These are phyloP conservation scores for Laupala kohalensis DNA, from an alignment of 1,140 invertebrate genomes.

Conservation along the genomic window DNA sequence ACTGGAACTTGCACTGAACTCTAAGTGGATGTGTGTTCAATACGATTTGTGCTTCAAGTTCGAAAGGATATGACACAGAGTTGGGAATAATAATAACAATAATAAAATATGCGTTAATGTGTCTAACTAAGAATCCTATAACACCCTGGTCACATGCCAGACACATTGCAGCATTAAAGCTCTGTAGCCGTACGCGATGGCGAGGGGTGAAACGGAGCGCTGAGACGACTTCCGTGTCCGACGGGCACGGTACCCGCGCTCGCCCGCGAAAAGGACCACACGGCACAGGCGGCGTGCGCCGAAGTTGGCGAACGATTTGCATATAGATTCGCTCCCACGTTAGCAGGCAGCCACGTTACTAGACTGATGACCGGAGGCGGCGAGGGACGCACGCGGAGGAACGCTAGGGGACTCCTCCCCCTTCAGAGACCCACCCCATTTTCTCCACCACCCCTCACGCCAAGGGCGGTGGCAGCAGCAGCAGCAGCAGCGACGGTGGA, in stretches of 20 bases:
- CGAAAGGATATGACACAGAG: no score
- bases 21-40: no score
- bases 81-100: no score
- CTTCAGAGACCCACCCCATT: no score
- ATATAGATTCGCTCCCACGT: neutral
- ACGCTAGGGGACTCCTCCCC: neutral
- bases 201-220: conserved; percentile 33
- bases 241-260: neutral
- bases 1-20: no score
- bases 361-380: neutral
- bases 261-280: neutral
- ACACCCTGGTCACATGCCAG: neutral
- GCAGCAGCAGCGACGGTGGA: no score
- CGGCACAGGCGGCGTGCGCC: neutral
- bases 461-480: no score
- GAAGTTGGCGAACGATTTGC: neutral
- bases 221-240: conserved; percentile 20
- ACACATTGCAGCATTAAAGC: neutral
- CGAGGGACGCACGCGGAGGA: neutral
- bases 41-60: no score
- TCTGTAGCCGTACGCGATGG: conserved; percentile 23
- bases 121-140: no score
- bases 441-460: no score
- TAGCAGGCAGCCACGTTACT: neutral
- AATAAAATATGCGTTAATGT: no score